Evolutionary conservation across 2,113 vertebrate genomes (phyloP).

Genomic region (Nothobranchius furzeri): DNA sequence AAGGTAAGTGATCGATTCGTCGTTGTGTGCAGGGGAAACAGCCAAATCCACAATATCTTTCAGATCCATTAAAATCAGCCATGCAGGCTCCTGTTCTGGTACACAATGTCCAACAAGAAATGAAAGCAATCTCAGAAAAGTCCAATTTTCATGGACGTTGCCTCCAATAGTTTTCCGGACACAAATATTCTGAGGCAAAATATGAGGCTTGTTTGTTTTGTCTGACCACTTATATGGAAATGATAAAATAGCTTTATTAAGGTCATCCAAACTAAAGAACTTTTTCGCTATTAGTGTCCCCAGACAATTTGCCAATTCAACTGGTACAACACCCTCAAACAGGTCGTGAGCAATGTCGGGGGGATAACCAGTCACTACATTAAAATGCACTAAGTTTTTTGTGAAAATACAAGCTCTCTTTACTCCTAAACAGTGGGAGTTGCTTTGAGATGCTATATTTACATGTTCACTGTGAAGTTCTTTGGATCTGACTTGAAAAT

Average conservation of each 20-base stretch:
- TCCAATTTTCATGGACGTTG: background rate
- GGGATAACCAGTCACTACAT: background rate
- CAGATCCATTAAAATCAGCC: too few relatives aligned
- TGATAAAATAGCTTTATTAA: background rate
- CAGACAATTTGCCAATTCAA: background rate
- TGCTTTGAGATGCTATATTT: background rate
- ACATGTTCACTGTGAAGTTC: background rate
- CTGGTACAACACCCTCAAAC: background rate
- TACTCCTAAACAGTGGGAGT: background rate
- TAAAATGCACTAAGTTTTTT: background rate
- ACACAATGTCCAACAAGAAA: background rate
- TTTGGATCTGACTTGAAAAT: background rate
- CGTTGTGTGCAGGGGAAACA: conserved; percentile 10
- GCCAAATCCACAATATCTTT: conserved; percentile 10
- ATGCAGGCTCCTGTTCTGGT: background rate
- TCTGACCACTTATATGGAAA: conserved; percentile 5
- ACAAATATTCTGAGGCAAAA: background rate
- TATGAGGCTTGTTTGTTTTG: background rate
- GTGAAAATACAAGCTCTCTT: background rate
- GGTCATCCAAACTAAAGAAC: background rate
- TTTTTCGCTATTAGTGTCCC: background rate
- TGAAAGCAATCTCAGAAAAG: background rate
- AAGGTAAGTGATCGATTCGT: conserved; percentile 13
- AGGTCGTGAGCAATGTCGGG: background rate
- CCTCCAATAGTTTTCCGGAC: background rate